Conservation (phyloP, 2,797 vertebrate species). For the Mus spretus region DNA sequence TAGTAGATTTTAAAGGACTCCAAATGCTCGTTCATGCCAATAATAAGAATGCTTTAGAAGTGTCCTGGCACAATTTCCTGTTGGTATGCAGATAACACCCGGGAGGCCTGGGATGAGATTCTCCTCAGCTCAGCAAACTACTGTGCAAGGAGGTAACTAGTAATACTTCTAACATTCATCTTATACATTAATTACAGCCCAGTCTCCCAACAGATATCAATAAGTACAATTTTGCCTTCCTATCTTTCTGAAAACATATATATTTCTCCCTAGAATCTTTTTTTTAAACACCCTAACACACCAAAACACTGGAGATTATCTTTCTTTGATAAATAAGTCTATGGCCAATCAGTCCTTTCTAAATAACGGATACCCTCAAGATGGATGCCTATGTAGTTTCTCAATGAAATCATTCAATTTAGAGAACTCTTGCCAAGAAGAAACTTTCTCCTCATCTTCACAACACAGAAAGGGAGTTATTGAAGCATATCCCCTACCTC, state of each 20-base stretch:
- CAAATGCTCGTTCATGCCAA: constrained; percentile 11
- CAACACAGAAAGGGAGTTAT: not conserved
- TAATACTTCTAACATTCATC: constrained; percentile 54
- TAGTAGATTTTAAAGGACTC: constrained; percentile 35
- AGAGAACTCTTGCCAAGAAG: not conserved
- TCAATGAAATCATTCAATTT: not conserved
- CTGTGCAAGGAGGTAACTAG: constrained; percentile 55
- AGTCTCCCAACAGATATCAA: not conserved
- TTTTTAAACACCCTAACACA: not conserved
- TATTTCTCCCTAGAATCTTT: constrained; percentile 29
- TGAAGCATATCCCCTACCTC: not conserved
- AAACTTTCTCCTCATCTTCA: not conserved
- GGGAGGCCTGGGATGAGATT: constrained; percentile 40
- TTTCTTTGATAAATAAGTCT: constrained; percentile 8
- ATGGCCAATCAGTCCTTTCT: not conserved
- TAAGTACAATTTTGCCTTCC: constrained; percentile 27
- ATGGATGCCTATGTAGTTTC: not conserved
- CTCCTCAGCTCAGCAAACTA: constrained; percentile 48
- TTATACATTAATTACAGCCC: constrained; percentile 45
- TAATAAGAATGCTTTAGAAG: constrained; percentile 48
- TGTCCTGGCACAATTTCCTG: constrained; percentile 15
- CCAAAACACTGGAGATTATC: not conserved
- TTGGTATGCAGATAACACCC: constrained; percentile 62
- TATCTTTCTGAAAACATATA: constrained; percentile 42
- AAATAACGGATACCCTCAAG: constrained; percentile 22